These are phyloP conservation scores for Elmis aenea DNA, from an alignment of 2,888 invertebrate genomes.

Conservation along the genomic window DNA sequence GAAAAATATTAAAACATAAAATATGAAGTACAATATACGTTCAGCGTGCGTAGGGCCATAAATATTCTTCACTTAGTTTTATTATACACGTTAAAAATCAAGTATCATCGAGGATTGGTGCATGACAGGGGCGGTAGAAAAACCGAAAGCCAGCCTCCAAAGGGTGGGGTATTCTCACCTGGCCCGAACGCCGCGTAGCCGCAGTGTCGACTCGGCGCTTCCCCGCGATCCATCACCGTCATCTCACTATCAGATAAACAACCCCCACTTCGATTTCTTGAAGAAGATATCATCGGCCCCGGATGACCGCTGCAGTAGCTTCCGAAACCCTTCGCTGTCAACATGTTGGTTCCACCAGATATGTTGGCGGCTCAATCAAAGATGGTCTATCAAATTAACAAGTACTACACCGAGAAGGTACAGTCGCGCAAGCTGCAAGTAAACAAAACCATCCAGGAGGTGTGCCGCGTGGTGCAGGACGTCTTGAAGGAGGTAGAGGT, in stretches of 20 bases:
- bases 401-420: conserved; percentile 87
- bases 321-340: conserved; percentile 36
- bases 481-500: conserved; percentile 92
- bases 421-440: conserved; percentile 80
- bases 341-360: conserved; percentile 86
- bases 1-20: no score
- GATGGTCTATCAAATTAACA: conserved; percentile 92
- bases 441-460: conserved; percentile 82
- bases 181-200: conserved; percentile 22
- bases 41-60: no score
- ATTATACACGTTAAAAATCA: no score
- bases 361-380: conserved; percentile 93
- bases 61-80: no score
- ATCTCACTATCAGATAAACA: conserved; percentile 28
- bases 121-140: conserved; percentile 31
- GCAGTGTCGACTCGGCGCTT: conserved; percentile 37
- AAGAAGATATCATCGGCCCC: conserved; percentile 30
- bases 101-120: conserved; percentile 26
- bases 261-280: conserved; percentile 23
- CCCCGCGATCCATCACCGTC: conserved; percentile 38
- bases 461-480: conserved; percentile 89
- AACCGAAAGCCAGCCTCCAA: conserved; percentile 28
- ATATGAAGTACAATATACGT: no score
- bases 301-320: conserved; percentile 31
- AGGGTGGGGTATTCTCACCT: conserved; percentile 37